Evolutionary conservation across 2,797 vertebrate genomes (phyloP).

Genomic region (Peromyscus attwateri): DNA sequence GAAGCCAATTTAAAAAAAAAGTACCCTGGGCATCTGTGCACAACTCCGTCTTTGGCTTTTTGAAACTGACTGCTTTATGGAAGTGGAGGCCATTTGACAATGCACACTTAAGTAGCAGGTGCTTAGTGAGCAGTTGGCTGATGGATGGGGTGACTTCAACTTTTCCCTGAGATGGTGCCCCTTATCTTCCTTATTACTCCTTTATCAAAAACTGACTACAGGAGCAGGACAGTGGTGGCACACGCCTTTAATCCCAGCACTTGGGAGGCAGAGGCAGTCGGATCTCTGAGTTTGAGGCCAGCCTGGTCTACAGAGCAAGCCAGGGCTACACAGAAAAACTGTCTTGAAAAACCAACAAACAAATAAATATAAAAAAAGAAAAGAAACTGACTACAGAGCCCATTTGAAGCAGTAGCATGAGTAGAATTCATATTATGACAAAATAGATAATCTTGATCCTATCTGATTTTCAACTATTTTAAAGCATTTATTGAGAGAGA

Average conservation of each 20-base stretch:
- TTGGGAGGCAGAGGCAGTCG: too few species aligned
- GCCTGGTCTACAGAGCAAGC: too few species aligned
- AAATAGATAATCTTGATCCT: background rate
- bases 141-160: background rate
- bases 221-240: background rate
- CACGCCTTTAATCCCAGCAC: too few species aligned
- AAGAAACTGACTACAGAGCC: background rate
- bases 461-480: background rate
- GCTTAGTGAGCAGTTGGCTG: background rate
- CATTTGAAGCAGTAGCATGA: background rate
- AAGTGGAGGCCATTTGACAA: background rate
- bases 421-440: background rate
- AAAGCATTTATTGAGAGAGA: too few species aligned
- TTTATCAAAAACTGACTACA: background rate
- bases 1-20: background rate
- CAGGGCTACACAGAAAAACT: background rate
- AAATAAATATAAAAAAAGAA: background rate
- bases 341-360: background rate
- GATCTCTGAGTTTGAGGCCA: too few species aligned
- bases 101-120: background rate
- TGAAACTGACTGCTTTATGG: background rate
- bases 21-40: background rate
- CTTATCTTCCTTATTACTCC: background rate
- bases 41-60: background rate
- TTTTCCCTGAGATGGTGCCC: background rate